phyloP scores from a whole-genome alignment of 2,797 vertebrate genomes.

The Onychomys leucogaster region DNA sequence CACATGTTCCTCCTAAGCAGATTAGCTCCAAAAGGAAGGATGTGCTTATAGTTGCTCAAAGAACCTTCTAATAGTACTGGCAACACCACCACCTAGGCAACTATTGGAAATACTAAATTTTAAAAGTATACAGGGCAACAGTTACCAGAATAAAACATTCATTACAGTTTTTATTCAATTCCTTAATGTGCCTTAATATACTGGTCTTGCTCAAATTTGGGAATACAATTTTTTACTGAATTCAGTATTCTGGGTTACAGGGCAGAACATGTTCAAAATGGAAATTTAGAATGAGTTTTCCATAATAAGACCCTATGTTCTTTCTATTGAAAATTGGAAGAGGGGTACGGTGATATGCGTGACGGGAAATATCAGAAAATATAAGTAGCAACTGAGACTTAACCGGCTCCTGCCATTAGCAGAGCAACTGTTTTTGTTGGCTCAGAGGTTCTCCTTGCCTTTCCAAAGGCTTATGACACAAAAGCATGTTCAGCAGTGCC shows the following conservation, averaged over 20 bases:
- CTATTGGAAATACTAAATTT: conserved; percentile 31
- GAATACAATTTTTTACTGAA: conserved; percentile 21
- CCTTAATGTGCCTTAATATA: conserved; percentile 10
- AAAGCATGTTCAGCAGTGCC: neutral
- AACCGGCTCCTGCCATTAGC: neutral
- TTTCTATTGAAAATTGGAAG: neutral
- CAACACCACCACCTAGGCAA: neutral
- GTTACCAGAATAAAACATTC: neutral
- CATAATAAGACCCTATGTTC: conserved; percentile 10
- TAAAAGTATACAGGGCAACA: conserved; percentile 3
- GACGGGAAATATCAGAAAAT: conserved; percentile 10
- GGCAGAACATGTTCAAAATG: neutral
- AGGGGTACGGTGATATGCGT: neutral
- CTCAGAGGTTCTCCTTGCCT: conserved; percentile 21
- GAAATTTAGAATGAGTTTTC: conserved; percentile 13
- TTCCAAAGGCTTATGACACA: conserved; percentile 10
- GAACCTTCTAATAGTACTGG: conserved; percentile 25
- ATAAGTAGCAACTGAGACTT: neutral
- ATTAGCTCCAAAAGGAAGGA: conserved; percentile 36
- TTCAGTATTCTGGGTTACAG: neutral
- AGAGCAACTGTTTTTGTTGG: conserved; percentile 21
- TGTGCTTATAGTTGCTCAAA: conserved; percentile 25
- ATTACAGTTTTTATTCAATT: conserved; percentile 36
- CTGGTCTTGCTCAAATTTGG: conserved; percentile 10
- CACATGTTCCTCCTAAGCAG: neutral